Evolutionary conservation across 2,888 invertebrate genomes (phyloP), one percentile per base, ranked within the genome.

Genomic region (Sphecodes monilicornis): DNA sequence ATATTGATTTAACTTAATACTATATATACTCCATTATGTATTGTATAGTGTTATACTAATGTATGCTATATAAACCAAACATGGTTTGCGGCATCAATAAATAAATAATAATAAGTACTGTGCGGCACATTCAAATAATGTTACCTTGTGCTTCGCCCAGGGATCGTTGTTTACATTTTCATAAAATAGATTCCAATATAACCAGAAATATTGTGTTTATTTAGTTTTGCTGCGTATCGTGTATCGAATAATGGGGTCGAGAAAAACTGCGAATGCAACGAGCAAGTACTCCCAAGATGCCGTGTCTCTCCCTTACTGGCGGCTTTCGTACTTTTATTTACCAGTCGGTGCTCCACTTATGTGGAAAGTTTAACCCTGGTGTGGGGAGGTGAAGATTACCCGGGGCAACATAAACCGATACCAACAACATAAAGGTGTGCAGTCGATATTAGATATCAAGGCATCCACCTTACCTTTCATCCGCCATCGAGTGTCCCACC

Each of bases 381-480:
- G 74, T 76, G 88, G 76, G 87, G 76, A 82, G 85, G 80, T 76
- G 86, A 90, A 88, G 88, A 91, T 91, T 91, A 88, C 85, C 86
- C 78, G 78, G 57, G 78, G 80, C 82, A 85, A 89, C 88, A 88
- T 90, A 89, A 89, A 89, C 86, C 87, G 90, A 89, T 88, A 89
- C 86, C 88, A 83, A 78, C 84, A 84, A 85, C 85, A 88, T 90
- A 88, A 90, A 91, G 86, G 90, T 86, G 84, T 88, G 87, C 88
- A 77, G 76, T 82, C 86, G 86, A 90, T 91, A 91, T 92, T 91
- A 91, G 90, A 90, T 93, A 93, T 89, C 91, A 88, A 89, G 90
- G 89, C 86, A 87, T 89, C 88, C 90, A 80, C 85, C 77, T 84
- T 86, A 78, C 80, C 87, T 86, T 85, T 80, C 82, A 70, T 74